phyloP scores from a whole-genome alignment of 2,797 vertebrate genomes.

The Hafferia zeledoni region DNA sequence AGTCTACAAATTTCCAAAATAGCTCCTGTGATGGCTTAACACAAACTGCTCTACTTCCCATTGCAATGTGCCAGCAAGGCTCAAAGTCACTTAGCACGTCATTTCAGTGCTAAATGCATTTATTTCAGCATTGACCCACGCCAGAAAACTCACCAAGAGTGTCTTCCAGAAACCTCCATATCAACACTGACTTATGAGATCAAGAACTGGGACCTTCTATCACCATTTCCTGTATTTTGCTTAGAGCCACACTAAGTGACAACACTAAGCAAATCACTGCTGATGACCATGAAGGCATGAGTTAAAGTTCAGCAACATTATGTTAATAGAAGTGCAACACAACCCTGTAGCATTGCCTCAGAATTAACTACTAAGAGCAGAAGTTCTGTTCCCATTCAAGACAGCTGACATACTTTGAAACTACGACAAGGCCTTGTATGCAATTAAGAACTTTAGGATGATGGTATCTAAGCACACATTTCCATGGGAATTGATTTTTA shows the following conservation, averaged over 20 bases:
- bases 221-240: neutral
- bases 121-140: neutral
- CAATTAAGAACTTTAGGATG: neutral
- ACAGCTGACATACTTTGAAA: neutral
- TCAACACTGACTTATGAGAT: fast-evolving
- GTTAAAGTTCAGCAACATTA: neutral
- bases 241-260: neutral
- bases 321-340: neutral
- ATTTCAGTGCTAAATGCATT: neutral
- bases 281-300: neutral
- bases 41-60: neutral
- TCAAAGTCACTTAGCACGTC: neutral
- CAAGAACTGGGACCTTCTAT: neutral
- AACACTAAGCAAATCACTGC: neutral
- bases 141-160: neutral
- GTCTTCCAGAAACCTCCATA: neutral
- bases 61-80: neutral
- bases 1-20: neutral
- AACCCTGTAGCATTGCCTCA: neutral
- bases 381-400: neutral
- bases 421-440: neutral
- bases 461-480: neutral
- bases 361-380: neutral
- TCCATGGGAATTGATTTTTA: neutral
- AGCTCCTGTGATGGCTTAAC: neutral